These are phyloP conservation scores for Microctenopoma lineatum DNA, from an alignment of 2,797 vertebrate genomes.

Conservation along the genomic window DNA sequence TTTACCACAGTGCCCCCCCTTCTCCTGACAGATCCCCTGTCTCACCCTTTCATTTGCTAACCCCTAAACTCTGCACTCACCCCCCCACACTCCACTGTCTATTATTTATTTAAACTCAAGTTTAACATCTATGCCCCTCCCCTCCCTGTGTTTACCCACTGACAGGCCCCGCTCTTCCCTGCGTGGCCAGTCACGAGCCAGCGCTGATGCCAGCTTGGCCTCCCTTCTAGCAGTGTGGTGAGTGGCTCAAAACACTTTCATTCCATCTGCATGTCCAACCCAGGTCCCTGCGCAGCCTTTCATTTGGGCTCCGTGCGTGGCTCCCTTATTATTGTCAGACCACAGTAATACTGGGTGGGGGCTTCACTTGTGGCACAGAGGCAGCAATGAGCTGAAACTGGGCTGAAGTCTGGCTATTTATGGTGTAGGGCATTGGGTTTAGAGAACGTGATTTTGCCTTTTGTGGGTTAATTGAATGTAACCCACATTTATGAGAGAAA, in stretches of 20 bases:
- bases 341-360: slow-evolving; percentile 60
- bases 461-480: slow-evolving; percentile 77
- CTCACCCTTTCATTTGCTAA: slow-evolving; percentile 70
- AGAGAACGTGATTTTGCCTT: slow-evolving; percentile 64
- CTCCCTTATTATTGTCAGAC: slow-evolving; percentile 70
- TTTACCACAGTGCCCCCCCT: slow-evolving; percentile 51
- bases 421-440: slow-evolving; percentile 46
- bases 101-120: slow-evolving; percentile 61
- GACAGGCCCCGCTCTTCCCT: slow-evolving; percentile 34
- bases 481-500: slow-evolving; percentile 59
- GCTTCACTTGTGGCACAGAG: slow-evolving; percentile 50
- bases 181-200: slow-evolving; percentile 54
- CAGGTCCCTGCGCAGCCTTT: slow-evolving; percentile 52
- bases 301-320: slow-evolving; percentile 59
- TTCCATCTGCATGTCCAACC: slow-evolving; percentile 29
- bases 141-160: slow-evolving; percentile 47
- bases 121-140: slow-evolving; percentile 41
- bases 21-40: slow-evolving; percentile 53
- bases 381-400: slow-evolving; percentile 53
- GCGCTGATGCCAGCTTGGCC: slow-evolving; percentile 54
- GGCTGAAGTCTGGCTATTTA: slow-evolving; percentile 68
- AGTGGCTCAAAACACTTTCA: slow-evolving; percentile 55
- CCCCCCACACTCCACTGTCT: slow-evolving; percentile 39
- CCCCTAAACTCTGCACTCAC: slow-evolving; percentile 51
- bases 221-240: slow-evolving; percentile 64